Conservation (phyloP, 2,797 vertebrate genomes). For the Pogonophryne albipinna region DNA sequence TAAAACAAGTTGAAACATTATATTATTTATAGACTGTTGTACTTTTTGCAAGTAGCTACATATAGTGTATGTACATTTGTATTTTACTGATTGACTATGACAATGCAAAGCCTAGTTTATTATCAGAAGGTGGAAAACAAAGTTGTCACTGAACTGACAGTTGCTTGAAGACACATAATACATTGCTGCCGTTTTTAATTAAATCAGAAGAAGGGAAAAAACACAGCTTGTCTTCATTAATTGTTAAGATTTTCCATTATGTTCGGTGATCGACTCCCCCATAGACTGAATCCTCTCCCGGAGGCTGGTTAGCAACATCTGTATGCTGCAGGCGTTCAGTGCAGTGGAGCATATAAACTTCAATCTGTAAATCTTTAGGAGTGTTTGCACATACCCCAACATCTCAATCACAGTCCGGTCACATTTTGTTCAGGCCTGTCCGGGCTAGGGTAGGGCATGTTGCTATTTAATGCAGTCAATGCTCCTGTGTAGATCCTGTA, state of each 20-base stretch:
- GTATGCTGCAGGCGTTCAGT: constrained; percentile 46
- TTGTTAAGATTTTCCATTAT: constrained; percentile 34
- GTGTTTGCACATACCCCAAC: constrained; percentile 54
- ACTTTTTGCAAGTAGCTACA: not conserved
- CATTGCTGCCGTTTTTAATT: constrained; percentile 20
- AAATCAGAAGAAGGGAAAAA: constrained; percentile 30
- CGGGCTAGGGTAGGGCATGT: constrained; percentile 45
- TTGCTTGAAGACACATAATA: constrained; percentile 38
- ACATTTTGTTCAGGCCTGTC: constrained; percentile 40
- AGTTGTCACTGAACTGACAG: constrained; percentile 25
- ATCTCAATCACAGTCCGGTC: constrained; percentile 58
- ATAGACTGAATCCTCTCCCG: constrained; percentile 45
- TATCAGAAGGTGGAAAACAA: constrained; percentile 23
- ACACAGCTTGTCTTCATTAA: constrained; percentile 41
- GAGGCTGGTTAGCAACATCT: constrained; percentile 59
- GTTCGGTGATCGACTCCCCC: constrained; percentile 30
- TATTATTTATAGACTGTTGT: not conserved
- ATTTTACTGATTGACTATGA: not conserved
- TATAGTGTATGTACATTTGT: not conserved
- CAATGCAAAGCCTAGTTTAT: not conserved
- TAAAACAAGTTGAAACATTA: not conserved
- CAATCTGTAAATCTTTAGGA: constrained; percentile 57
- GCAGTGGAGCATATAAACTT: constrained; percentile 52
- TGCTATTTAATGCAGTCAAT: constrained; percentile 40
- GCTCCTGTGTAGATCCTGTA: constrained; percentile 18